A percentile compares a stretch with the other conserved stretches of the same genome.
These are phyloP conservation scores for Galerucella pusilla DNA, from an alignment of 2,888 invertebrate species.

Conservation along the genomic window DNA sequence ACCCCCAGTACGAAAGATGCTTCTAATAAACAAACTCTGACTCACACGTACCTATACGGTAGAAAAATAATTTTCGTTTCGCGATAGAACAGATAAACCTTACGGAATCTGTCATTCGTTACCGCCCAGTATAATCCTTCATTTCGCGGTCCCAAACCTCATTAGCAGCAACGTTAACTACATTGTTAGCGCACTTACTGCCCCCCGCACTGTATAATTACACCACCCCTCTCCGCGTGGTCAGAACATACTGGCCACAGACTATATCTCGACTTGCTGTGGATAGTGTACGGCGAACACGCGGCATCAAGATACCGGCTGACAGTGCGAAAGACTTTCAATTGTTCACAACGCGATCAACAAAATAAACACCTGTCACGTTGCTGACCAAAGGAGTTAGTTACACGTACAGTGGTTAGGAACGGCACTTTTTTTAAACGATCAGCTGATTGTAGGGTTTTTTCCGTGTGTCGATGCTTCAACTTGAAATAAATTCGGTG, in stretches of 20 bases:
- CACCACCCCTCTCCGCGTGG: constrained; percentile 62
- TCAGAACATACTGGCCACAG: constrained; percentile 65
- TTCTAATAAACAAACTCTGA: too few relatives aligned
- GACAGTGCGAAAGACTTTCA: constrained; percentile 50
- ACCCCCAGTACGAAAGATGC: too few relatives aligned
- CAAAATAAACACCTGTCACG: constrained; percentile 53
- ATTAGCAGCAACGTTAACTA: constrained; percentile 63
- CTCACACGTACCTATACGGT: too few relatives aligned
- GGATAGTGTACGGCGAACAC: constrained; percentile 60
- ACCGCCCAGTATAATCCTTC: constrained; percentile 47
- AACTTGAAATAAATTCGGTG: not conserved
- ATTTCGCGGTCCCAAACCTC: constrained; percentile 49
- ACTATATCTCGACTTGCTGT: constrained; percentile 63
- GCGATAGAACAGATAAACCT: constrained; percentile 28
- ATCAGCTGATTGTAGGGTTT: constrained; percentile 7
- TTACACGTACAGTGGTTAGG: constrained; percentile 20
- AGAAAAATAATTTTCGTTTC: not conserved
- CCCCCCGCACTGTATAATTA: constrained; percentile 51
- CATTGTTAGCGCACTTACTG: constrained; percentile 62
- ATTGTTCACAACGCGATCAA: constrained; percentile 45
- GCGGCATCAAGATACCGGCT: constrained; percentile 53
- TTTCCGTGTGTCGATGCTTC: not conserved
- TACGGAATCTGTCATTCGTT: constrained; percentile 42
- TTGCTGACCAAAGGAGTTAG: constrained; percentile 54
- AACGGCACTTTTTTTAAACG: constrained; percentile 9